A percentile compares a stretch with the other conserved stretches of the same genome.
Evolutionary conservation across 1,140 invertebrate genomes (phyloP).

Genomic region (Drosophila nannoptera): DNA sequence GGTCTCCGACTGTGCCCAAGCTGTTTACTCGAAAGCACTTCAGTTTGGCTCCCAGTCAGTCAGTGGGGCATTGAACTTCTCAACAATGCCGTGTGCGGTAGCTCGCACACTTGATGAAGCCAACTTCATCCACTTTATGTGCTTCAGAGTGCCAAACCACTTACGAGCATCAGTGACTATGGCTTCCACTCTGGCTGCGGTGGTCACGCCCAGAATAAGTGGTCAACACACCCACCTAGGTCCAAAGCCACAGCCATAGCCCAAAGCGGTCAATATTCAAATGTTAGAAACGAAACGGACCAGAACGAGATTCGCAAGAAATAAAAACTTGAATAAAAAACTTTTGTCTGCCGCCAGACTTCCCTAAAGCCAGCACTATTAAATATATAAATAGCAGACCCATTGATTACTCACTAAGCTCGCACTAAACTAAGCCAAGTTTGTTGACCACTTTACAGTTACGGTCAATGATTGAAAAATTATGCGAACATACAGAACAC

Average conservation of each 20-base stretch:
- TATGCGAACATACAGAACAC: too few relatives aligned
- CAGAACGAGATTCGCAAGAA: constrained; percentile 22
- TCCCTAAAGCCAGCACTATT: neutral
- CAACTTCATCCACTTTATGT: constrained; percentile 38
- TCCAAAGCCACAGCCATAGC: neutral
- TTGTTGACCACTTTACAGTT: constrained; percentile 36
- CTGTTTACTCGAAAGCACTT: constrained; percentile 39
- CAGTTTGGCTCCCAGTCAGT: constrained; percentile 1
- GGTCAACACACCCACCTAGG: constrained; percentile 31
- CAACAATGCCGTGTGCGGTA: neutral
- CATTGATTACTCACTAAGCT: too few relatives aligned
- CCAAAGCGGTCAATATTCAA: constrained; percentile 35
- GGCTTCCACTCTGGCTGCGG: constrained; percentile 21
- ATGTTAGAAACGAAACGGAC: constrained; percentile 10
- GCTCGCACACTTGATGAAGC: constrained; percentile 19
- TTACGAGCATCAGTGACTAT: constrained; percentile 31
- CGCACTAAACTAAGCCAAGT: constrained; percentile 23
- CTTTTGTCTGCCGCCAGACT: neutral
- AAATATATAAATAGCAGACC: too few relatives aligned
- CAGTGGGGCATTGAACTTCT: constrained; percentile 43
- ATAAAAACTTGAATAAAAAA: constrained; percentile 23
- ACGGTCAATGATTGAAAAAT: neutral
- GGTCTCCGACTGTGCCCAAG: constrained; percentile 2
- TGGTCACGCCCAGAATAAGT: constrained; percentile 35
- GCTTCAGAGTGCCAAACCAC: constrained; percentile 39